phyloP scores from a whole-genome alignment of 2,797 vertebrate species.

The Okamejei kenojei region DNA sequence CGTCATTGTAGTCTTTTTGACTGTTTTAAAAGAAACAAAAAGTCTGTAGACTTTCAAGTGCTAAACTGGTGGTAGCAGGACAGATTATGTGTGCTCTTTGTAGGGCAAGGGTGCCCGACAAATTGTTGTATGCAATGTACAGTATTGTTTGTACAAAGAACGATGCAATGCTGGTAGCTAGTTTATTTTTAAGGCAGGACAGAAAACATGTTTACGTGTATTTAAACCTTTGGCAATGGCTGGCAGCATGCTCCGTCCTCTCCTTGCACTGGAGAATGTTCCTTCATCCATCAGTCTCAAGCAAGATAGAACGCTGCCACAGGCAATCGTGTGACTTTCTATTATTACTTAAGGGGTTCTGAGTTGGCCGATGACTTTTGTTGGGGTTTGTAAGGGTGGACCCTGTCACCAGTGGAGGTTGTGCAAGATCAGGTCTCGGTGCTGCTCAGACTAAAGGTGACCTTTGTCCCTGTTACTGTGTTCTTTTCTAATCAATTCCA shows the following conservation, averaged over 20 bases:
- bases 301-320: slow-evolving; percentile 44
- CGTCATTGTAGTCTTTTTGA: slow-evolving; percentile 27
- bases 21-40: slow-evolving; percentile 22
- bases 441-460: slow-evolving; percentile 6
- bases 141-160: slow-evolving; percentile 55
- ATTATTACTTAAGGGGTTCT: slow-evolving; percentile 49
- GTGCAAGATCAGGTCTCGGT: background rate
- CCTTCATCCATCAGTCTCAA: slow-evolving; percentile 43
- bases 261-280: slow-evolving; percentile 45
- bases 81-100: slow-evolving; percentile 44
- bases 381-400: background rate
- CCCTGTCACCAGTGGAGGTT: background rate
- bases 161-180: slow-evolving; percentile 52
- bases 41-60: slow-evolving; percentile 42
- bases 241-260: slow-evolving; percentile 36
- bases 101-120: slow-evolving; percentile 39
- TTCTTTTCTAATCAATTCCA: background rate
- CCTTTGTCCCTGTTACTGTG: background rate
- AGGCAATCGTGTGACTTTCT: slow-evolving; percentile 47
- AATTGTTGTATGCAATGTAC: slow-evolving; percentile 50
- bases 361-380: slow-evolving; percentile 44
- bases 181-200: slow-evolving; percentile 39
- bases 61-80: slow-evolving; percentile 44
- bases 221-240: slow-evolving; percentile 39
- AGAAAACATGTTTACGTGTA: slow-evolving; percentile 49